Evolutionary conservation across 2,888 invertebrate genomes (phyloP), one percentile per base, ranked within the genome.

Genomic region (Lamellibrachia columna): DNA sequence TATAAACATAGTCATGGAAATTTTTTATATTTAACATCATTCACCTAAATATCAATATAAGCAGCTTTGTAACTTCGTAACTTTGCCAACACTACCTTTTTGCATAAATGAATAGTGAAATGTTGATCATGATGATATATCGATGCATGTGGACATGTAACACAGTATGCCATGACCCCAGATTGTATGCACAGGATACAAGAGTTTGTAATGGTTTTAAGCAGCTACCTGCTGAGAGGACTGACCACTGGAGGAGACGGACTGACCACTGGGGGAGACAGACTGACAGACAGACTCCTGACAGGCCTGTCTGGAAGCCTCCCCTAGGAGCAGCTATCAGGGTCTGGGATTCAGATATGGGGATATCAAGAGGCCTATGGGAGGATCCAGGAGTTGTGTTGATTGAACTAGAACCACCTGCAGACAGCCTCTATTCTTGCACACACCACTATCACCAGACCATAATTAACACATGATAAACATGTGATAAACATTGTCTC

Each of bases 401-500:
- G 75, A 75, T 75, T 75, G 75, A 75, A 75, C 75, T 22, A 15
- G 3, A 6, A n/a, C n/a, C 75, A 22, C 75, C 75, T 75, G 75
- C 6, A 75, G 75, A 6, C 22, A 4, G 22, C 75, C 11, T 75
- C 60, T 22, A 9, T 22, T 60, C 15, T 60, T 15, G 4, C 22
- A 58, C 58, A 3, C 58, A 58, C 7, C 11, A 15, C 15, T 58
- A 58, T 75, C 75, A 75, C 22, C 75, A 22, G 75, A 75, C n/a
- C 75, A 75, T 75, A 75, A 75, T 75, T 75, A 75, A 75, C 75
- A 75, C 75, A 75, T 75, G 75, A 75, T 75, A 75, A 75, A 75
- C 75, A 75, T 2, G 2, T 75, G 75, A 75, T 75, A 75, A 75
- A 75, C 75, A 75, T 22, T 75, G 75, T 6, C 6, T 15, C 75